Evolutionary conservation across 2,888 invertebrate genomes (phyloP).

Genomic region (Drosophila merina): DNA sequence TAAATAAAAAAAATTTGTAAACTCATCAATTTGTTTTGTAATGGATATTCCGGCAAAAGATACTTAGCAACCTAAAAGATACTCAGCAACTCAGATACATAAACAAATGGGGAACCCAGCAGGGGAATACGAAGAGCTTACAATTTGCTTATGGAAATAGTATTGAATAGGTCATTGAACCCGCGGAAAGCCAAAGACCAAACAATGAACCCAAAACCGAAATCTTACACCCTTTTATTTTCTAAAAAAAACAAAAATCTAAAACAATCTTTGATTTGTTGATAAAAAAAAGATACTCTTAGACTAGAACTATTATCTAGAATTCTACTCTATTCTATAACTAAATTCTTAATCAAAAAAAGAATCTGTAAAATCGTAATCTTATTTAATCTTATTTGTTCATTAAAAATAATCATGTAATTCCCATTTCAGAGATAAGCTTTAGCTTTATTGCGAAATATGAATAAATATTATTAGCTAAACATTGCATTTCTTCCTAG

Average conservation of each 20-base stretch:
- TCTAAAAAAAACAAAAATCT: background rate
- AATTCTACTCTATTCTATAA: no score
- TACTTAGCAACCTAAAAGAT: background rate
- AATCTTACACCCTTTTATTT: background rate
- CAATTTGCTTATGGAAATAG: constrained; percentile 62
- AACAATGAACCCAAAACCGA: constrained; percentile 31
- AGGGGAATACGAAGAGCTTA: constrained; percentile 52
- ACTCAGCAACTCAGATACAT: background rate
- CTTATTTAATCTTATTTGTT: background rate
- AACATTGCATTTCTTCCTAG: no score
- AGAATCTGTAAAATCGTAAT: no score
- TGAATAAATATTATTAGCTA: background rate
- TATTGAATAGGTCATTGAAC: constrained; percentile 67
- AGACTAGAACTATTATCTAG: no score
- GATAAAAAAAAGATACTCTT: no score
- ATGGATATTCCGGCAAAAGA: background rate
- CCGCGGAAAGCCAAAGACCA: constrained; percentile 35
- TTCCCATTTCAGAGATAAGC: background rate
- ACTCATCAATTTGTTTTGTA: background rate
- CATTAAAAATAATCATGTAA: background rate
- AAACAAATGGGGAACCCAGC: background rate
- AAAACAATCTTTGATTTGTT: no score
- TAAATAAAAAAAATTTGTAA: background rate
- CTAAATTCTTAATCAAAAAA: no score
- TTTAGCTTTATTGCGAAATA: background rate